Evolutionary conservation across 2,113 vertebrate species (phyloP), one percentile per base, ranked within the genome.

Genomic region (Mugil cephalus): DNA sequence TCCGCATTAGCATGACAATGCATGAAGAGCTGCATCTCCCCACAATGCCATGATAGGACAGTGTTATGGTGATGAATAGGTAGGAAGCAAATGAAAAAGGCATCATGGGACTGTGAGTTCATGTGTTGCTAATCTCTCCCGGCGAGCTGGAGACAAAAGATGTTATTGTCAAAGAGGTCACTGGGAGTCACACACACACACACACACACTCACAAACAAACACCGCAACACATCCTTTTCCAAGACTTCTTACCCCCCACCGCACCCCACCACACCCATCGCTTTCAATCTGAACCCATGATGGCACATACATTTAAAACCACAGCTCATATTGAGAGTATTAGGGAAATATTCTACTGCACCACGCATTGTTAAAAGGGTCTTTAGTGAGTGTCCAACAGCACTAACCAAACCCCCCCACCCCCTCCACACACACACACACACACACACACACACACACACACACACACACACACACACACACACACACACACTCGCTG

Each of bases 81-180:
- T 62, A 79, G 80, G 78, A 87, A 88, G 84, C 79, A 54, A 83
- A 89, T 87, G 79, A 87, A 88, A 88, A 83, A 85, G 47, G 77
- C 79, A 88, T 86, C 77, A 88, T 79, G 84, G 86, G 86, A 88
- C 79, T 39, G 42, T 10, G 30, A 79, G 87, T 88, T 83, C 77
- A 84, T 85, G 87, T 75, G 82, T 42, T 66, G 75, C 80, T 84
- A 85, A 88, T 88, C 85, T 85, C 75, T 79, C 73, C 66, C 45
- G 36, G 73, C 30, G 78, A 74, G 60, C 71, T 60, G 6, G 59
- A 80, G 69, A 84, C 78, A 79, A 78, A 77, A 58, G 76, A 80
- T 7, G 74, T 69, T 83, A 71, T 83, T 86, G 84, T 84, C 35
- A 19, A 18, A 62, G 71, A 74, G 77, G 78, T 87, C 83, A 83